Percentiles rank a stretch among this genome's conserved stretches.
phyloP scores from a whole-genome alignment of 2,113 vertebrate genomes.

The Hippocampus abdominalis region DNA sequence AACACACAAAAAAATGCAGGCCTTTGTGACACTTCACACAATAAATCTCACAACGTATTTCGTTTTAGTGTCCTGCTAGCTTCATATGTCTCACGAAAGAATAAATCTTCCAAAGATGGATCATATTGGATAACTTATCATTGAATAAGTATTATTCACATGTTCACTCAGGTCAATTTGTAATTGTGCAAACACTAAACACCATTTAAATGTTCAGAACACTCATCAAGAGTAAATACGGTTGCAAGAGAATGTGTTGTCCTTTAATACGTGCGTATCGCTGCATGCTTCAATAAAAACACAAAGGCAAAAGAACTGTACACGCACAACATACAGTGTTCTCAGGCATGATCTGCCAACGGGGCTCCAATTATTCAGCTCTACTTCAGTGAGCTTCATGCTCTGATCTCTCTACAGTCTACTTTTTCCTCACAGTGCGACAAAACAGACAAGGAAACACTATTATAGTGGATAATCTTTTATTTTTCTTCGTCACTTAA shows the following conservation, averaged over 20 bases:
- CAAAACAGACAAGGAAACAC: background rate
- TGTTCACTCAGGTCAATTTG: background rate
- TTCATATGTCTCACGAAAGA: background rate
- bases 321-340: conserved; percentile 20
- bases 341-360: conserved; percentile 30
- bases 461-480: background rate
- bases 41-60: background rate
- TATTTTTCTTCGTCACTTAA: background rate
- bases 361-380: conserved; percentile 50
- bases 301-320: conserved; percentile 10
- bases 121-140: too few species aligned
- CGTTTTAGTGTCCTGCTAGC: background rate
- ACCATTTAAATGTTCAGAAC: background rate
- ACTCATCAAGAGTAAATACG: background rate
- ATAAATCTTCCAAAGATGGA: background rate
- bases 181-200: background rate
- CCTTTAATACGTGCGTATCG: background rate
- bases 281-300: conserved; percentile 12
- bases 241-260: background rate
- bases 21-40: background rate
- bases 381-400: conserved; percentile 33
- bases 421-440: conserved; percentile 23
- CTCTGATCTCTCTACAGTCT: conserved; percentile 26
- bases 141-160: background rate
- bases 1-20: background rate